Evolutionary conservation across 1,140 invertebrate species (phyloP).

Genomic region (Penaeus chinensis): DNA sequence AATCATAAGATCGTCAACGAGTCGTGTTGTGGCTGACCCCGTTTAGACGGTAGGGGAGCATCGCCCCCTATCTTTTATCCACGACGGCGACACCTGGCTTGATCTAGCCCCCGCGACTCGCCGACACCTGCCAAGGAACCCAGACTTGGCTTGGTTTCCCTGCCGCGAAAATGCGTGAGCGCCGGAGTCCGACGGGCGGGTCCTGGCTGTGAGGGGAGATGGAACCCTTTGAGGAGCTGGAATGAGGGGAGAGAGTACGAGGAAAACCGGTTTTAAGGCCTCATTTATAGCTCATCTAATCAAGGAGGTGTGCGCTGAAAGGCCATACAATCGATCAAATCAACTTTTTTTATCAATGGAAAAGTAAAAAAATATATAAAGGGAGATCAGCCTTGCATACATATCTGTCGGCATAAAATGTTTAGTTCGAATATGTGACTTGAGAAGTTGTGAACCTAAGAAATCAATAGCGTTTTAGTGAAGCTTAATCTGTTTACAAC

Average conservation of each 20-base stretch:
- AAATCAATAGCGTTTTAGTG: too few species aligned
- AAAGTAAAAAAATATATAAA: neutral
- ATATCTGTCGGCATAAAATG: too few species aligned
- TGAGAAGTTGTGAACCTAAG: too few species aligned
- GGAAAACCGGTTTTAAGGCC: slow-evolving; percentile 22
- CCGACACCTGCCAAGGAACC: too few species aligned
- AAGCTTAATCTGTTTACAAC: too few species aligned
- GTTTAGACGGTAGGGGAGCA: too few species aligned
- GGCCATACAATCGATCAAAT: slow-evolving; percentile 18
- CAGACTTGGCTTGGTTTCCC: too few species aligned
- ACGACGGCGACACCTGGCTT: too few species aligned
- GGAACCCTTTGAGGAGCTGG: neutral
- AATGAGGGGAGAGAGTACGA: neutral
- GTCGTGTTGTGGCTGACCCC: neutral
- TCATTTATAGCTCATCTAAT: slow-evolving; percentile 27
- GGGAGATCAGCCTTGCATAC: neutral
- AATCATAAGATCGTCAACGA: slow-evolving; percentile 41
- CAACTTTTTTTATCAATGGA: neutral
- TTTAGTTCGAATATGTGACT: too few species aligned
- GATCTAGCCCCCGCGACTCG: too few species aligned
- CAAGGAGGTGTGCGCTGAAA: slow-evolving; percentile 21
- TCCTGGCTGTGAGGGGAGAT: neutral
- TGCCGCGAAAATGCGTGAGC: neutral
- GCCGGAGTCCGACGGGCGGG: neutral
- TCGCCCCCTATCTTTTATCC: too few species aligned